These are phyloP conservation scores for Mechanitis messenoides DNA, from an alignment of 2,888 invertebrate species.

Conservation along the genomic window DNA sequence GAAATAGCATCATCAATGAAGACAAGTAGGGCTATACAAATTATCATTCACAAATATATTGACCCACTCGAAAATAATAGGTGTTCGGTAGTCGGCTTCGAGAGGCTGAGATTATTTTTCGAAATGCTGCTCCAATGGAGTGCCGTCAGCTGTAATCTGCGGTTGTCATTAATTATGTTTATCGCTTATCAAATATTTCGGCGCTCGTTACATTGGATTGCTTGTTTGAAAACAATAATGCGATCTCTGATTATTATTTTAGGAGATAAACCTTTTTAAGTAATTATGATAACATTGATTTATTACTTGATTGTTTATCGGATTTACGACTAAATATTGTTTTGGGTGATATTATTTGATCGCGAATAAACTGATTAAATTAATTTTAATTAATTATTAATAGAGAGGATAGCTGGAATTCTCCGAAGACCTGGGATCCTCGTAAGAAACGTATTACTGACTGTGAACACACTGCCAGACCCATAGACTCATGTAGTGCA, in stretches of 20 bases:
- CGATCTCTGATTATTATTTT: conserved; percentile 26
- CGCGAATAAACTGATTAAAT: too few species aligned
- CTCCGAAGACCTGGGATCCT: too few species aligned
- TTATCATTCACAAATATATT: conserved; percentile 62
- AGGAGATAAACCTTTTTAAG: conserved; percentile 8
- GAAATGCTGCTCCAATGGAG: conserved; percentile 73
- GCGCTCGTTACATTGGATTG: conserved; percentile 58
- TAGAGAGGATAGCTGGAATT: too few species aligned
- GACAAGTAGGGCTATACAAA: conserved; percentile 35
- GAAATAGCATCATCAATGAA: conserved; percentile 26
- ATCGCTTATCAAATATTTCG: conserved; percentile 73
- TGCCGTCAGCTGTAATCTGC: conserved; percentile 69
- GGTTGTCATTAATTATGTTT: conserved; percentile 75
- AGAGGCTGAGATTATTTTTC: conserved; percentile 74
- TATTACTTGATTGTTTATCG: not conserved
- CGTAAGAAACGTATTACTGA: too few species aligned
- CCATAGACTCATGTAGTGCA: too few species aligned
- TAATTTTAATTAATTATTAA: too few species aligned
- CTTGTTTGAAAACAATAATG: conserved; percentile 41
- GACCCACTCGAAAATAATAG: conserved; percentile 71
- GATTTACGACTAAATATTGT: not conserved
- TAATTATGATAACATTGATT: not conserved
- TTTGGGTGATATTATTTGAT: not conserved
- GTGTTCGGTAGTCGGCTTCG: conserved; percentile 62
- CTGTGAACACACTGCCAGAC: too few species aligned